Percentiles rank a stretch among this genome's conserved stretches.
These are phyloP conservation scores for Cygnus buccinator DNA, from an alignment of 2,113 vertebrate genomes.

Conservation along the genomic window DNA sequence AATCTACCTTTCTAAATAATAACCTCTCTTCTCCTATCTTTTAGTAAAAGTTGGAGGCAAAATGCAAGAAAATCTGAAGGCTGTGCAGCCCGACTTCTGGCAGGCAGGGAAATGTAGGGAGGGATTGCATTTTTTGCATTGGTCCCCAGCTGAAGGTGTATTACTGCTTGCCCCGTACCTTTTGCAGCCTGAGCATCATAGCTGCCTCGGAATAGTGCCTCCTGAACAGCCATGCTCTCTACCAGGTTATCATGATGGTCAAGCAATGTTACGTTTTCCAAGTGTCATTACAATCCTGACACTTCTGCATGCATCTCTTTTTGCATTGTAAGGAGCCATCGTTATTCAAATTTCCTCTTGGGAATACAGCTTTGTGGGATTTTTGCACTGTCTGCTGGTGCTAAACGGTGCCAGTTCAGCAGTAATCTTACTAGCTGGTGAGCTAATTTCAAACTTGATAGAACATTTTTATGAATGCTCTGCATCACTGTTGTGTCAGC, in stretches of 20 bases:
- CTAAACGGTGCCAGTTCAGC: background rate
- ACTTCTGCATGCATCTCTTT: background rate
- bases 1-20: background rate
- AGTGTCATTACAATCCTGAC: background rate
- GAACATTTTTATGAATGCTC: background rate
- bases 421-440: background rate
- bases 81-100: background rate
- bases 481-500: background rate
- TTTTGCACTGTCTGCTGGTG: background rate
- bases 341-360: background rate
- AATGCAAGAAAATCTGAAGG: background rate
- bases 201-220: background rate
- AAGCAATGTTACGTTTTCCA: background rate
- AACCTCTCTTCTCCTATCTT: background rate
- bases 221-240: background rate
- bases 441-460: background rate
- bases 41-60: background rate
- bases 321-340: background rate
- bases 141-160: background rate
- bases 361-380: background rate
- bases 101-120: background rate
- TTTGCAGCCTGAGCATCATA: background rate
- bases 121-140: rapidly evolving
- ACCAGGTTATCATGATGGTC: background rate
- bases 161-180: rapidly evolving